Evolutionary conservation across 2,888 invertebrate species (phyloP), one percentile per base, ranked within the genome.

Genomic region (Abrostola triplasia): DNA sequence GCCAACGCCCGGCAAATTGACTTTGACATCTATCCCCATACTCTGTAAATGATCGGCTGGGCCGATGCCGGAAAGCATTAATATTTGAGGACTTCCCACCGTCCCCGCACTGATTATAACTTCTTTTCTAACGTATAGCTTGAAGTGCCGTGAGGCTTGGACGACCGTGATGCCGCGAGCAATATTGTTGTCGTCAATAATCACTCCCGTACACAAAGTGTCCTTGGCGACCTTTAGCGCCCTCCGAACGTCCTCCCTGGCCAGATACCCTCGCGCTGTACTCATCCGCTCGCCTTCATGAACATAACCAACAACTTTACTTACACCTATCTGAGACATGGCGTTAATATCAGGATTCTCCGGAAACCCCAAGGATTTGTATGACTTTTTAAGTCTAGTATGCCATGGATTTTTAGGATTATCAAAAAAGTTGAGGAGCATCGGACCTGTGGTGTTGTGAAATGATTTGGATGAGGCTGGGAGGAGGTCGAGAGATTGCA

Each of bases 11-110:
- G 91, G 84, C 13, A 89, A 63, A 59, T 91, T 79, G 0, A 76
- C 79, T 41, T 76, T 79, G 4, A 88, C 82, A 0, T 75, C 61
- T 13, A 92, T 86, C 0, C 77, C 76, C 56, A 88, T 71, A 6
- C 67, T 51, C 6, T 67, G 41, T 41, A 92, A 76, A 53, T 90
- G 90, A 0, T 81, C 76, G 1, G 83, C 78, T 0, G 84, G 89
- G 0, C 92, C 92, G 2, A 92, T 69, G 0, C 92, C 92, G 0
- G 92, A 92, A 36, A 88, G 63, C 89, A 90, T 82, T 55, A 92
- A 63, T 59, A 92, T 81, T 44, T 92, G 90, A 8, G 92, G 86
- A 0, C 89, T 88, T 0, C 83, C 89, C 0, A 92, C 67, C 0
- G 91, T 63, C 0, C 92, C 92, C 0, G 92, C 91, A 40, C 89